Base-by-base conservation (phyloP, 2,888 invertebrate genomes). In the Drosophila atripex region DNA sequence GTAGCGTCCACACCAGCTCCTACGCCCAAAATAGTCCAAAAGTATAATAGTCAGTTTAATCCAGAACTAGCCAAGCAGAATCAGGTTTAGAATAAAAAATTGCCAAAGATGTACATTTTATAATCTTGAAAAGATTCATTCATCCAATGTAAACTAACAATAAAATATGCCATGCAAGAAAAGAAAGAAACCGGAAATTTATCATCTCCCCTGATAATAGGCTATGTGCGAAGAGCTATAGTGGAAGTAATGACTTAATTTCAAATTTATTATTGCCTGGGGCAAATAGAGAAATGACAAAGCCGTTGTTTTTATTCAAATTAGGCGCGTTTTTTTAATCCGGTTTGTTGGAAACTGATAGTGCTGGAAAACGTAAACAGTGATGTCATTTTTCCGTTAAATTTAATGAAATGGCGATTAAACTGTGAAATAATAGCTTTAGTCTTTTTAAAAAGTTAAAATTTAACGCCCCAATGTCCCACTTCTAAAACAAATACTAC, bases 1-100 rank as follows among this genome's bases (percentile, higher is more conserved):
- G 64, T 49, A 3, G 35, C 58, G 1, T 51, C 21, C 14, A 84
- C 74, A 0, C 76, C 86, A 4, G 63, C 76, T 7, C n/a, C 72
- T 1, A 83, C 84, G 1, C 84, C 85, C 0, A 75, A 75, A n/a
- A 74, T 95, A 25, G 93, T 94, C 76, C 95, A 96, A 86, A 96
- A 96, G 92, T 99, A 99, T 90, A 98, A 98, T 92, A 98, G 98
- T 2, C 98, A 99, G 91, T 99, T 98, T 91, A 99, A 98, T 93
- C 99, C 99, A 16, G 94, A 96, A 91, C 90, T 97, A 54, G 97
- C 97, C 12, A 94, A 96, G 86, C 97, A 97, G 92, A 97, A 97
- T 92, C 89, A 90, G 89, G 60, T 80, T 21, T 90, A 64, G 63
- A 41, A 32, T 14, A 9, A 21, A 9, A 23, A 11, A 2, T 14